Evolutionary conservation across 2,888 invertebrate species (phyloP).

Genomic region (Thera obeliscata): DNA sequence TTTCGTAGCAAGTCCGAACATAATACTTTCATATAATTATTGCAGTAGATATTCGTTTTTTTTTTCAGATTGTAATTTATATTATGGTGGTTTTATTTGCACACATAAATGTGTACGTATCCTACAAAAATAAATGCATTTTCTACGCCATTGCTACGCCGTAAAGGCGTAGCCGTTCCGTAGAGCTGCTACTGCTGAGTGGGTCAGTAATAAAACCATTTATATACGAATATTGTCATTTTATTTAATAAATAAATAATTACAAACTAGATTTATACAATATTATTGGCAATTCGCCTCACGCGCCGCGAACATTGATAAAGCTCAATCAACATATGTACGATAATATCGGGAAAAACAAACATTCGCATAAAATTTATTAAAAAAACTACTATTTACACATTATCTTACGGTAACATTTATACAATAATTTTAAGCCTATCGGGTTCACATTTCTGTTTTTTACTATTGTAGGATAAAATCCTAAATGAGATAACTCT

Average conservation of each 20-base stretch:
- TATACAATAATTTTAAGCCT: conserved; percentile 30
- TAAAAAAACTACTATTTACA: conserved; percentile 54
- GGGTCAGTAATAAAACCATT: conserved; percentile 41
- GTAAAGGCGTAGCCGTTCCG: conserved; percentile 8
- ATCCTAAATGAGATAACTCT: conserved; percentile 4
- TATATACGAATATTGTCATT: conserved; percentile 69
- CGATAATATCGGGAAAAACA: conserved; percentile 54
- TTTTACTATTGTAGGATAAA: conserved; percentile 15
- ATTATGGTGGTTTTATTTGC: neutral
- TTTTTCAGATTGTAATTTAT: no score
- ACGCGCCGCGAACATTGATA: conserved; percentile 69
- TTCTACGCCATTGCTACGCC: neutral
- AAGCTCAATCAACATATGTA: conserved; percentile 70
- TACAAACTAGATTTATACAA: conserved; percentile 52
- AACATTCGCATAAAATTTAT: conserved; percentile 44
- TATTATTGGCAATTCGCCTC: conserved; percentile 64
- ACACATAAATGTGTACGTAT: neutral
- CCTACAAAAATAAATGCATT: neutral
- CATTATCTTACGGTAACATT: conserved; percentile 34
- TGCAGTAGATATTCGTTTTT: no score
- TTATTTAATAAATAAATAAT: conserved; percentile 74
- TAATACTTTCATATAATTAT: neutral
- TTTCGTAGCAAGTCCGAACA: neutral
- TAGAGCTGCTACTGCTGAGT: conserved; percentile 5
- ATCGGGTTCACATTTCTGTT: conserved; percentile 3